These are phyloP conservation scores for Drosophila leontia DNA, from an alignment of 1,140 invertebrate genomes.

Conservation along the genomic window DNA sequence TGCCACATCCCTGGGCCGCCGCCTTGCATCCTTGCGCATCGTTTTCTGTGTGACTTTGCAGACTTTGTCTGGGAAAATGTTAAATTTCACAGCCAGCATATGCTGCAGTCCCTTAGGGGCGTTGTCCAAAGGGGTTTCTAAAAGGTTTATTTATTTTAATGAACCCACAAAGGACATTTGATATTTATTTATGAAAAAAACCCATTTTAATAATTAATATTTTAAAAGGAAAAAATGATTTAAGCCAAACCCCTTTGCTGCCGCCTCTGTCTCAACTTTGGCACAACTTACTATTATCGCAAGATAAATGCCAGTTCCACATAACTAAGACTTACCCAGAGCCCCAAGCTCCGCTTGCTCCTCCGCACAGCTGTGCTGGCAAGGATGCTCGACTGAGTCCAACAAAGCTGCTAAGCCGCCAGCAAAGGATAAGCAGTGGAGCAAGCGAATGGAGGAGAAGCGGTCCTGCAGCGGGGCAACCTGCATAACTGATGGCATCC, in stretches of 20 bases:
- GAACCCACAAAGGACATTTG: neutral
- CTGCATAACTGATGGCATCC: slow-evolving; percentile 57
- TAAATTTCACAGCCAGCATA: slow-evolving; percentile 51
- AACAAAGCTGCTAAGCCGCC: slow-evolving; percentile 73
- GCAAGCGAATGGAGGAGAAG: neutral
- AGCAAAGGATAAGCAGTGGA: slow-evolving; percentile 58
- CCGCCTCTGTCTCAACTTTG: slow-evolving; percentile 2
- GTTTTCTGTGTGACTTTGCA: slow-evolving; percentile 59
- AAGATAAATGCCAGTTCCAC: slow-evolving; percentile 76
- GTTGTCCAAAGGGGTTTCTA: neutral
- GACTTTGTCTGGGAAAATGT: slow-evolving; percentile 66
- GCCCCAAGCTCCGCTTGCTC: slow-evolving; percentile 15
- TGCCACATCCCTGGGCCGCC: slow-evolving; percentile 21
- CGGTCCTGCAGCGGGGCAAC: slow-evolving; percentile 37
- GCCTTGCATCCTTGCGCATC: slow-evolving; percentile 16
- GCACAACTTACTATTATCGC: slow-evolving; percentile 79
- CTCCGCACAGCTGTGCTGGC: slow-evolving; percentile 29
- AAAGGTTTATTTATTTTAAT: neutral
- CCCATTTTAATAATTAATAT: neutral
- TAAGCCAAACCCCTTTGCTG: neutral
- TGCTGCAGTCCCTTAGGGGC: slow-evolving; percentile 22
- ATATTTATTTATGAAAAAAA: neutral
- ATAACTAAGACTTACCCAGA: slow-evolving; percentile 76
- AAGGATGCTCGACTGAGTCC: slow-evolving; percentile 32
- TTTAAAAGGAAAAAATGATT: neutral